Evolutionary conservation across 2,113 vertebrate species (phyloP).

Genomic region (Ramphastos sulfuratus): DNA sequence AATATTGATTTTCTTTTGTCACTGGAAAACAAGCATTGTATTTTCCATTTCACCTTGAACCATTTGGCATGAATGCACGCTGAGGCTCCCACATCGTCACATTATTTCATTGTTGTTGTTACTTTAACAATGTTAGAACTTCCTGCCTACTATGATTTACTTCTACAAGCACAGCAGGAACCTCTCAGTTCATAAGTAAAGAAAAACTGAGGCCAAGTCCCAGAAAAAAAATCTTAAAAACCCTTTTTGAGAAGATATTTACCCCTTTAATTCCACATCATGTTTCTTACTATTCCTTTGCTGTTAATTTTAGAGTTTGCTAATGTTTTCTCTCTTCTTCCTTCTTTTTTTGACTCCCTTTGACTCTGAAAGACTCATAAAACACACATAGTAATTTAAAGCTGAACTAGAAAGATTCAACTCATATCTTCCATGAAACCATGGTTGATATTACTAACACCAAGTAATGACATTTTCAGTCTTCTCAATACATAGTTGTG

Average conservation of each 20-base stretch:
- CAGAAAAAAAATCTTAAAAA: not conserved
- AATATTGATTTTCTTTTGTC: conserved; percentile 50
- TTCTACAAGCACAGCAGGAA: conserved; percentile 48
- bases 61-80: conserved; percentile 23
- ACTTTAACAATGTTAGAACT: conserved; percentile 43
- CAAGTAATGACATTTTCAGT: not conserved
- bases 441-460: not conserved
- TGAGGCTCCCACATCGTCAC: not conserved
- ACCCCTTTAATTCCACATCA: not conserved
- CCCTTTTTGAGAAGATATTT: not conserved
- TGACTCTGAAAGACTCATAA: not conserved
- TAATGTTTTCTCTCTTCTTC: not conserved
- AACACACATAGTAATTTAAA: not conserved
- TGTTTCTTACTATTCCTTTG: conserved; percentile 11
- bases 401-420: not conserved
- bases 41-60: conserved; percentile 42
- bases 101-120: conserved; percentile 58
- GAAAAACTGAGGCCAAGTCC: conserved; percentile 17
- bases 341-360: not conserved
- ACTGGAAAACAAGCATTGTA: conserved; percentile 45
- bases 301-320: not conserved
- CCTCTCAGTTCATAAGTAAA: conserved; percentile 46
- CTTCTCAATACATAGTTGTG: not conserved
- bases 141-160: conserved; percentile 43
- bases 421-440: not conserved